Evolutionary conservation across 2,888 invertebrate species (phyloP), one percentile per base, ranked within the genome.

Genomic region (Dynastes maya): DNA sequence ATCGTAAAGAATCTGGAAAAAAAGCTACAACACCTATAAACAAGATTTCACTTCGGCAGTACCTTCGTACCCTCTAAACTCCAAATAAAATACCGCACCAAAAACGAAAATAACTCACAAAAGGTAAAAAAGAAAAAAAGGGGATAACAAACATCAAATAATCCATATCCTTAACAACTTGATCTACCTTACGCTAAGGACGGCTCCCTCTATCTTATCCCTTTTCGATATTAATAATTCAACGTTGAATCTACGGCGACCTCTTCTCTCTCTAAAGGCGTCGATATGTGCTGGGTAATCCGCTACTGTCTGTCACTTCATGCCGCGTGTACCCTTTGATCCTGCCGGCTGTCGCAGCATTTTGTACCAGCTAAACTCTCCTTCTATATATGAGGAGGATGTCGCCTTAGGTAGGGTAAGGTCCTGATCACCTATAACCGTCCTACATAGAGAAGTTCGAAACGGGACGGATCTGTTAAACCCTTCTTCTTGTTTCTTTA

Each of bases 141-240:
- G 45, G 45, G 8, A 45, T 45, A 8, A 45, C 45, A 45, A n/a
- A 63, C 63, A 63, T 63, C 63, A 32, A 63, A 63, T 63, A 63
- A 63, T 32, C 29, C 45, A 45, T 32, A 63, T 63, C 63, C 63
- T 13, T 63, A 63, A 32, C 29, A 63, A 29, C 63, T 63, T 63
- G 63, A 63, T 63, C 63, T 32, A 29, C 29, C 63, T 32, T 63
- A 32, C 63, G 22, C 29, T 63, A 63, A 63, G 63, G 63, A 63
- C 22, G 55, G 8, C 45, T 45, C 45, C 11, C 5, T 45, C 11
- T 8, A 45, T 58, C 22, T 32, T 63, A 68, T 74, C 61, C 72
- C 22, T 61, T 74, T 61, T 74, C 61, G 45, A 74, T 61, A 61
- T 74, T 74, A 74, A 74, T 74, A 74, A 74, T 74, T 74, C 72